These are phyloP conservation scores for Halesus radiatus DNA, from an alignment of 1,140 invertebrate genomes.

Conservation along the genomic window DNA sequence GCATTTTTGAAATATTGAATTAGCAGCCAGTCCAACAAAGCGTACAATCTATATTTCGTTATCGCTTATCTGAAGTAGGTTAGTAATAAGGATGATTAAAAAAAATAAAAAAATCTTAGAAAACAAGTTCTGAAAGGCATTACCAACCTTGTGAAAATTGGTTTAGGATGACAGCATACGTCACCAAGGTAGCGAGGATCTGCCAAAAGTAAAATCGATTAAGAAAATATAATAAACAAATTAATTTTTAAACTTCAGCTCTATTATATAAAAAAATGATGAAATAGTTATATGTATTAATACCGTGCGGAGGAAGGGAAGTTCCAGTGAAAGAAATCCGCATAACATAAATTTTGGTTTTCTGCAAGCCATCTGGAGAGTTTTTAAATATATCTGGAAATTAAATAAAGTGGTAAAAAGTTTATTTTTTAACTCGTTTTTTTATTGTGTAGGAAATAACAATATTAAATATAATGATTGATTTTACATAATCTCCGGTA, in stretches of 20 bases:
- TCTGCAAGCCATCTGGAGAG: background rate
- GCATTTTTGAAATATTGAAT: too few relatives aligned
- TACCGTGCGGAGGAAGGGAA: background rate
- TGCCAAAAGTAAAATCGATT: background rate
- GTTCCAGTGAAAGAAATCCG: background rate
- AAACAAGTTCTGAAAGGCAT: too few relatives aligned
- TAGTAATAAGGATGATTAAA: too few relatives aligned
- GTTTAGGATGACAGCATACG: slow-evolving; percentile 12
- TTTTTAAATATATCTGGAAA: slow-evolving; percentile 5
- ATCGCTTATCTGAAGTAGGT: too few relatives aligned
- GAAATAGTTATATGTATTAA: too few relatives aligned
- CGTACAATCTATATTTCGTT: too few relatives aligned
- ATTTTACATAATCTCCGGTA: too few relatives aligned
- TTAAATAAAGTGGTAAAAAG: background rate
- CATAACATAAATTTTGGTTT: background rate
- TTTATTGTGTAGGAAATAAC: background rate
- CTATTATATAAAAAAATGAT: too few relatives aligned
- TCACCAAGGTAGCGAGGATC: background rate
- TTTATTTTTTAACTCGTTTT: background rate
- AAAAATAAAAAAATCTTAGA: too few relatives aligned
- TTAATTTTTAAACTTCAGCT: too few relatives aligned
- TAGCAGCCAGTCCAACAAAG: too few relatives aligned
- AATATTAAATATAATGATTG: background rate
- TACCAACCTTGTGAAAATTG: slow-evolving; percentile 4
- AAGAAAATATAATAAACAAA: too few relatives aligned